Conservation (phyloP, 2,113 vertebrate genomes). For the Pedionomus torquatus region DNA sequence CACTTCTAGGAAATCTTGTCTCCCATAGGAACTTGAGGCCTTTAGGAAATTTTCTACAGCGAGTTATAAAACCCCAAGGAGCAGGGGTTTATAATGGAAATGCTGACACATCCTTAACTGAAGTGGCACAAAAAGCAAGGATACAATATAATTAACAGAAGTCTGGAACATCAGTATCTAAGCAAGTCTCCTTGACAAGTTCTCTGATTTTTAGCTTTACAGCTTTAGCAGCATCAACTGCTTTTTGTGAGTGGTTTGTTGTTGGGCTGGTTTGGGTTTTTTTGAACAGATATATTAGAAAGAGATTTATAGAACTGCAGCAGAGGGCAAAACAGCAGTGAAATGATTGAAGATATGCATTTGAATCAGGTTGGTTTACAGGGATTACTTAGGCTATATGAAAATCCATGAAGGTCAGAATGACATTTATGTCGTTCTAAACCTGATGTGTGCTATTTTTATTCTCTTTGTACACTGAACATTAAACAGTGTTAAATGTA, state of each 20-base stretch:
- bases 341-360: conserved; percentile 72
- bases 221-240: conserved; percentile 16
- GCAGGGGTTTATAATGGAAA: neutral
- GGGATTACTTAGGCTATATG: conserved; percentile 68
- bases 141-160: conserved; percentile 58
- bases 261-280: neutral
- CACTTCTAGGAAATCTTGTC: neutral
- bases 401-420: conserved; percentile 75
- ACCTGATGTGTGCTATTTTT: conserved; percentile 62
- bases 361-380: conserved; percentile 71
- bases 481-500: conserved; percentile 45
- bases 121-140: neutral
- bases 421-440: conserved; percentile 72
- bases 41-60: neutral
- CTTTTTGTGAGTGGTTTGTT: neutral
- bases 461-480: conserved; percentile 52
- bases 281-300: conserved; percentile 47
- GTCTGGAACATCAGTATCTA: conserved; percentile 10
- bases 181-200: conserved; percentile 53
- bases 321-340: conserved; percentile 62
- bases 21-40: neutral
- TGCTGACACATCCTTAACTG: conserved; percentile 2
- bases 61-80: neutral
- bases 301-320: conserved; percentile 32
- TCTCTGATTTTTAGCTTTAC: conserved; percentile 52